Evolutionary conservation across 2,888 invertebrate species (phyloP).

Genomic region (Drosophila nigricruria): DNA sequence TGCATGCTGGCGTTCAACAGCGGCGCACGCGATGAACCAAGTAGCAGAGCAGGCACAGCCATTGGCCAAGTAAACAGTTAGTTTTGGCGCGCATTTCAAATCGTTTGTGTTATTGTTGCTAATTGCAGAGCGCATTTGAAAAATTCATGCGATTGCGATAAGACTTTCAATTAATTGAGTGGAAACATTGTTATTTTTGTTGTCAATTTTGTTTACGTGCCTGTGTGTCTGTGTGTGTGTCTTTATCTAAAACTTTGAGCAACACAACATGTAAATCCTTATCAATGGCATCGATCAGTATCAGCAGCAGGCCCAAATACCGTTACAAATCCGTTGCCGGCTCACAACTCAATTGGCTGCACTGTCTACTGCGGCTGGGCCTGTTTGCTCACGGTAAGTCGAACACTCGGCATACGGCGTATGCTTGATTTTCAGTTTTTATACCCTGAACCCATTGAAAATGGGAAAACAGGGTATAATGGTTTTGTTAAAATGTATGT

Average conservation of each 20-base stretch:
- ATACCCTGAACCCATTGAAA: too few relatives aligned
- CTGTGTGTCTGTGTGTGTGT: constrained; percentile 10
- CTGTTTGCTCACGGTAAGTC: constrained; percentile 63
- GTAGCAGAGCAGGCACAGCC: not conserved
- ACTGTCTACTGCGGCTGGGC: constrained; percentile 61
- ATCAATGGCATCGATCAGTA: constrained; percentile 59
- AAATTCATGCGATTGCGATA: constrained; percentile 51
- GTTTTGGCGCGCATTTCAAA: constrained; percentile 68
- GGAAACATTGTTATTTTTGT: constrained; percentile 23
- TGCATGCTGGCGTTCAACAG: constrained; percentile 65
- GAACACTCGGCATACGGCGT: constrained; percentile 51
- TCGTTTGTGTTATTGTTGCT: constrained; percentile 21
- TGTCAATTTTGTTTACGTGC: constrained; percentile 31
- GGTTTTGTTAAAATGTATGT: too few relatives aligned
- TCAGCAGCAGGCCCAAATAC: constrained; percentile 40
- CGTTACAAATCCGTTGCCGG: constrained; percentile 49
- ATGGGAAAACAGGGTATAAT: too few relatives aligned
- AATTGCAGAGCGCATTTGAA: constrained; percentile 56
- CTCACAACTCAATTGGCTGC: constrained; percentile 62
- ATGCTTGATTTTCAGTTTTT: constrained; percentile 65
- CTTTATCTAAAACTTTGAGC: constrained; percentile 10
- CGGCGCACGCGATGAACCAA: constrained; percentile 33
- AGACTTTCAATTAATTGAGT: constrained; percentile 32
- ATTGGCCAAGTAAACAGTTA: constrained; percentile 19
- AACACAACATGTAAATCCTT: constrained; percentile 57